Conservation (phyloP, 2,113 vertebrate genomes). For the Pteropus alecto region DNA sequence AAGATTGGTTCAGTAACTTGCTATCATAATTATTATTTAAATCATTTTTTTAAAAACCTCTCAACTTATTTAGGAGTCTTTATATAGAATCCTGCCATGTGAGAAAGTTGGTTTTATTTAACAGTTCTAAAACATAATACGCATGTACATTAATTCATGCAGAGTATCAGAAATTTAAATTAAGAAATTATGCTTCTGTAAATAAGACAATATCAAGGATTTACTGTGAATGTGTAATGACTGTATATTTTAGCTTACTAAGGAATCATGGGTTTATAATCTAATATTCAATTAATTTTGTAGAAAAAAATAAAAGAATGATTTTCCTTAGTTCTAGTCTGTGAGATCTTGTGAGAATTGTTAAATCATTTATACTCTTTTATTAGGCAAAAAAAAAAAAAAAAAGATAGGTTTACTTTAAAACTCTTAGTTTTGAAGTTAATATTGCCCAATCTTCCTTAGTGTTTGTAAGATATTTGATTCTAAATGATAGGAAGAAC, state of each 20-base stretch:
- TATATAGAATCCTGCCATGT: neutral
- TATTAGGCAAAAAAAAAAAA: slow-evolving; percentile 63
- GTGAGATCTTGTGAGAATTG: slow-evolving; percentile 48
- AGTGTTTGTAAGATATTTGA: slow-evolving; percentile 60
- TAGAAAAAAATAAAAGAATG: slow-evolving; percentile 77
- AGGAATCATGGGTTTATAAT: slow-evolving; percentile 67
- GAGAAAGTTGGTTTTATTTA: neutral
- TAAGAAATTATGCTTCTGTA: neutral
- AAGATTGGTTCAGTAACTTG: neutral
- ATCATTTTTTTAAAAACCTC: neutral
- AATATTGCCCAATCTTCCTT: neutral
- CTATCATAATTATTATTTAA: neutral
- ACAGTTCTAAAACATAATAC: neutral
- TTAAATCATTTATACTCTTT: slow-evolving; percentile 66
- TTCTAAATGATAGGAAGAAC: slow-evolving; percentile 65
- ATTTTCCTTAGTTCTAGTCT: slow-evolving; percentile 70
- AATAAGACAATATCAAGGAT: slow-evolving; percentile 1
- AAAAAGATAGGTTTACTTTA: slow-evolving; percentile 56
- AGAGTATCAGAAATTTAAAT: neutral
- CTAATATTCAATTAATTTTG: slow-evolving; percentile 65
- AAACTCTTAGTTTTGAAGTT: slow-evolving; percentile 64
- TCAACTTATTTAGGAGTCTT: neutral
- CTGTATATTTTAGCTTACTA: slow-evolving; percentile 28
- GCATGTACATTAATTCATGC: neutral
- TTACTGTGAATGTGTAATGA: neutral